phyloP scores from a whole-genome alignment of 2,797 vertebrate genomes.

The Pseudocheirus occidentalis region DNA sequence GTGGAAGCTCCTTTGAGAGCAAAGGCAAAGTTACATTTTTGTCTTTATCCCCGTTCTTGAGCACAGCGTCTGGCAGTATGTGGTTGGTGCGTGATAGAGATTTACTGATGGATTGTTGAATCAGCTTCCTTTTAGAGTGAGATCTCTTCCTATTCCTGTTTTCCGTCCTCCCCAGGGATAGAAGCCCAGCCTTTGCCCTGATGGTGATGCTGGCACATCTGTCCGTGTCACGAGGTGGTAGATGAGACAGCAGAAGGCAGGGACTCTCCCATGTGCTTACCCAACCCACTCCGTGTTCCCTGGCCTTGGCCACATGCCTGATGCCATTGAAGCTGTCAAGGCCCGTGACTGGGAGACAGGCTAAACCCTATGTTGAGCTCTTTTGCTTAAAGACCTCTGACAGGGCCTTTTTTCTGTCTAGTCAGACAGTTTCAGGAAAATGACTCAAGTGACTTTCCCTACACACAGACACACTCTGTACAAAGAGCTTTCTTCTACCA shows the following conservation, averaged over 20 bases:
- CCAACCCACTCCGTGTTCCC: not conserved
- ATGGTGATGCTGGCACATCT: not conserved
- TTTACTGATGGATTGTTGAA: constrained; percentile 9
- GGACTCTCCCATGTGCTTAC: not conserved
- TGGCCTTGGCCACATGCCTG: not conserved
- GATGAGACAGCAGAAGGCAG: not conserved
- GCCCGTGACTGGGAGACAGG: not conserved
- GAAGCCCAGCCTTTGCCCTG: not conserved
- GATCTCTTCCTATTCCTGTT: not conserved
- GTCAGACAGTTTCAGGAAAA: not conserved
- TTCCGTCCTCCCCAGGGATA: no score
- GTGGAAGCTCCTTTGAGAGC: not conserved
- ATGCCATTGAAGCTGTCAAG: not conserved
- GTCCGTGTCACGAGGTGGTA: not conserved
- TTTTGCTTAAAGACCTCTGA: not conserved
- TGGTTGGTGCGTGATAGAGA: not conserved
- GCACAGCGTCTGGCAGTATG: not conserved
- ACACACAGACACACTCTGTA: not conserved
- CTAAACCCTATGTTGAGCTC: not conserved
- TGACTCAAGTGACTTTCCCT: not conserved
- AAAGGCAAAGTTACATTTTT: not conserved
- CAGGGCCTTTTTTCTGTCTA: not conserved
- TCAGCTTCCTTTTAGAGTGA: not conserved
- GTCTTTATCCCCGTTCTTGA: not conserved
- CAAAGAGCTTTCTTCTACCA: not conserved